Evolutionary conservation across 37 sponge, comb jelly and placozoan genomes (phyloP), one percentile per base, ranked within the genome.

Genomic region (Lycopodina hypogea): DNA sequence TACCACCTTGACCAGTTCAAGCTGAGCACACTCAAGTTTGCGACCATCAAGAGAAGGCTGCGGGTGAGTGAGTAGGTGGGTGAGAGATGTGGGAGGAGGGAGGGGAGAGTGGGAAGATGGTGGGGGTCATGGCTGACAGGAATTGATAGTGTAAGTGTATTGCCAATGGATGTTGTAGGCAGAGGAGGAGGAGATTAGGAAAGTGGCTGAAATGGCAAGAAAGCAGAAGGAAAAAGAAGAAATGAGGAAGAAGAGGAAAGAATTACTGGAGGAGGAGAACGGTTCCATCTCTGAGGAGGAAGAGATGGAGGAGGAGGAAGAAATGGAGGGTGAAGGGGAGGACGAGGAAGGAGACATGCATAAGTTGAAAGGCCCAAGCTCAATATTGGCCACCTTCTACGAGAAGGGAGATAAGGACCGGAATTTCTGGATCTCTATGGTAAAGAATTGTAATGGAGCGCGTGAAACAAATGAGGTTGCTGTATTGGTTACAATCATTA

Each of bases 391-490:
- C 23, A 81, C 81, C 1, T 84, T 92, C 78, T 81, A 76, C 30
- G 29, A 73, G 45, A 51, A 75, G 0, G 30, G 41, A 37, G 82
- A 84, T 8, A 24, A 41, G 4, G 40, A 4, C 48, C 4, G 48
- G 9, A 21, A 87, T 21, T 94, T 79, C 86, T 94, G 95, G 95
- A 68, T 94, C n/a, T 88, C 92, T 24, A 94, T 94, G 95, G 89
- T 88, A 26, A 82, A 71, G 34, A 45, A 45, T 45, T 45, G 9
- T n/a, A n/a, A 22, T 12, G 12, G 61, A 28, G 29, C 3, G 61
- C 14, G 17, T n/a, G 29, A 15, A 15, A 15, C 28, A 60, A 12
- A 12, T 60, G 61, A 12, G 4, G 61, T 15, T 7, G 4, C 28
- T 60, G 61, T n/a, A n/a, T n/a, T n/a, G n/a, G n/a, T n/a, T n/a